Base-by-base conservation (phyloP, 2,113 vertebrate species). In the Crotophaga sulcirostris region DNA sequence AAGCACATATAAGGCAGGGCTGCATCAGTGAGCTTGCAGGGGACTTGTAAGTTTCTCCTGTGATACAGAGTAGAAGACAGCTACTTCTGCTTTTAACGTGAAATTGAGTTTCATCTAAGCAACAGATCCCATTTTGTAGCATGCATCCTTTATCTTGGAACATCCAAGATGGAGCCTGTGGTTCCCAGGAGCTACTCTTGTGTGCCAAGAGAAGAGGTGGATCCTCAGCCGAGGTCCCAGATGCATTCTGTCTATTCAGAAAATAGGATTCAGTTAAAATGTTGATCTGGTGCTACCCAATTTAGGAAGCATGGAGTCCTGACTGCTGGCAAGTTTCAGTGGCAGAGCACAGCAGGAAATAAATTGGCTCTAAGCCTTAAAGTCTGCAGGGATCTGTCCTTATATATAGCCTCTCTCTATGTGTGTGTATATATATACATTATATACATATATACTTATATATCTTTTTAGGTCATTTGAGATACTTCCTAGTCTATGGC, bases 291-390 rank as follows among this genome's bases (percentile, higher is more conserved):
- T 86, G 24, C 68, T 90, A 87, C 83, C 56, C 60, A 88, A 13
- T 84, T 93, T 86, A 94, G 90, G 82, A 95, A 7, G 29, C 31
- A 79, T 92, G 90, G 84, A 93, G 84, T 85, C 72, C 86, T 92
- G 60, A 47, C 54, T 64, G 59, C 77, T 84, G 66, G 40, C 51
- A 62, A 95, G 38, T 91, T 87, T 89, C 93, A 86, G 3, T 75
- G 87, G 47, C 59, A 83, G 87, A 80, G 84, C 90, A 88, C 34
- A 93, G 87, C 87, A 93, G 89, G 63, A 90, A 93, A 36, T 29
- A 72, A 63, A 59, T 52, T 91, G 84, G 84, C 93, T 93, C 49
- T 20, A 49, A 91, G 94, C 86, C 78, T 91, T 34, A 12, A 23
- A 81, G 81, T 64, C 74, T 94, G 85, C 17, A 67, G 66, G 59